Evolutionary conservation across 1,140 invertebrate genomes (phyloP), one percentile per base, ranked within the genome.

Genomic region (Aphelenchoides fujianensis): DNA sequence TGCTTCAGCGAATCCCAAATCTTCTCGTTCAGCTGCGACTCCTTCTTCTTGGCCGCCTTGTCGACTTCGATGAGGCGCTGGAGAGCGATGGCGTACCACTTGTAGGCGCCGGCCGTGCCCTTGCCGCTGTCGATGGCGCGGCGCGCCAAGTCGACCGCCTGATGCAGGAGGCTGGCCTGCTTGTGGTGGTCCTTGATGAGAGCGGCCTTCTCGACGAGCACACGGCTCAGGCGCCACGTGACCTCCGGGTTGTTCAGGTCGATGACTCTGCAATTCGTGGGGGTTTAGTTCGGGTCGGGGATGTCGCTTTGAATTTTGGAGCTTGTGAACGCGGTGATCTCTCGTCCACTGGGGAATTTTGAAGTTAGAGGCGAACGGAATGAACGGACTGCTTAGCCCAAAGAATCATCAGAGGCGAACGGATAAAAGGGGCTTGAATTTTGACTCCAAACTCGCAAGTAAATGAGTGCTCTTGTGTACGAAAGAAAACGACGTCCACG

Each of bases 31-130:
- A 53, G 23, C 19, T 64, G 37, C 3, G 48, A 19, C n/a, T 31
- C 23, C 7, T 75, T 34, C 27, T 70, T 63, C 16, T 34, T 37
- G 28, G 63, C 57, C 32, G 70, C 66, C 61, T 79, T 79, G 57
- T 76, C 74, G 36, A 79, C 27, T 32, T 55, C 19, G 54, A 41
- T 37, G 19, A 76, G 62, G 23, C 59, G 61, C 27, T 27, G 16
- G 2, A 68, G 36, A 36, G 48, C 32, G 48, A 76, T 78, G 23
- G 74, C 74, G 55, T 76, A 76, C 74, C 74, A 76, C 37, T 76
- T 76, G 64, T 78, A 70, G 27, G 74, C 74, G 61, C 75, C 75
- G 32, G 74, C 74, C 16, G 31, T 34, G 53, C 75, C 70, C 12
- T 30, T 31, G 9, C 53, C 66, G 27, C 63, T 55, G 52, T 76